Evolutionary conservation across 1,140 invertebrate genomes (phyloP).

Genomic region (Drosophila neocordata): DNA sequence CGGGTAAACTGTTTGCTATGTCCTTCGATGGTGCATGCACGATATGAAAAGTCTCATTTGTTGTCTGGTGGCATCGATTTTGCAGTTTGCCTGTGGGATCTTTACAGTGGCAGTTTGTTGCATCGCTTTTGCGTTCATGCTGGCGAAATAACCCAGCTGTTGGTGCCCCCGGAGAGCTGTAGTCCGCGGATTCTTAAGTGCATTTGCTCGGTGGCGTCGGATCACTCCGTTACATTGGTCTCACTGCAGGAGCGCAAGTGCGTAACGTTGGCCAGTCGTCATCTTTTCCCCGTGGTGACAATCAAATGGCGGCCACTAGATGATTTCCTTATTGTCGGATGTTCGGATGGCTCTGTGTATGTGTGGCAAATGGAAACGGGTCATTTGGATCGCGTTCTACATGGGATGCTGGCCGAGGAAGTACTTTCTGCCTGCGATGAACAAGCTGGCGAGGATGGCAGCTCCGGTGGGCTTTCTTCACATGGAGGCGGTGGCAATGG

Average conservation of each 20-base stretch:
- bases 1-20: slow-evolving; percentile 97
- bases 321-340: slow-evolving; percentile 99
- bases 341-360: slow-evolving; percentile 98
- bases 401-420: slow-evolving; percentile 97
- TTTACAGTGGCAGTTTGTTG: slow-evolving; percentile 93
- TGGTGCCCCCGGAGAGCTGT: slow-evolving; percentile 96
- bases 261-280: slow-evolving; percentile 96
- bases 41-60: slow-evolving; percentile 96
- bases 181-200: slow-evolving; percentile 96
- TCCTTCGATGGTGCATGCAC: slow-evolving; percentile 94
- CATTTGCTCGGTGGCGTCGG: slow-evolving; percentile 97
- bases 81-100: slow-evolving; percentile 98
- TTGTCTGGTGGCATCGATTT: slow-evolving; percentile 99
- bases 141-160: slow-evolving; percentile 94
- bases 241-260: slow-evolving; percentile 97
- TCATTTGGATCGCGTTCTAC: slow-evolving; percentile 97
- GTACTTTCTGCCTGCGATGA: slow-evolving; percentile 98
- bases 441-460: slow-evolving; percentile 85
- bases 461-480: slow-evolving; percentile 40
- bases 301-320: slow-evolving; percentile 99
- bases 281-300: slow-evolving; percentile 97
- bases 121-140: slow-evolving; percentile 99
- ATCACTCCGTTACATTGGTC: slow-evolving; percentile 97
- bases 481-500: slow-evolving; percentile 20
- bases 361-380: slow-evolving; percentile 99